Base-by-base conservation (phyloP, 2,888 invertebrate genomes). In the Agrotis exclamationis region DNA sequence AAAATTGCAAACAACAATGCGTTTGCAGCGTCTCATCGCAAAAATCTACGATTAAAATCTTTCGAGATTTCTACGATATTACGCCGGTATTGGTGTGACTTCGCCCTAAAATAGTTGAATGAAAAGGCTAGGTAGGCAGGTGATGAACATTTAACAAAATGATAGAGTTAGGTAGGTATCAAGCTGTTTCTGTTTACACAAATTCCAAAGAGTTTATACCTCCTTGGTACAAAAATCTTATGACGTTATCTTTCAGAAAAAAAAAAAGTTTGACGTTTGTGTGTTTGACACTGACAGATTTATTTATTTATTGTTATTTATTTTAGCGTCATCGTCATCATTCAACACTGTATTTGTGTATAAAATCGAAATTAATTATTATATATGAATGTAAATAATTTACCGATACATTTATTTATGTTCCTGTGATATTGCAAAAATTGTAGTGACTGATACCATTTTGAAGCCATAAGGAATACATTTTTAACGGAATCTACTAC, bases 271-370 rank as follows among this genome's bases (percentile, higher is more conserved):
- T 70, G 62, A 48, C 56, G 50, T 51, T 48, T 20, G 16, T 4
- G 3, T 9, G 13, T 63, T 62, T 80, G 81, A 57, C 76, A 76
- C 16, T 62, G 53, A 57, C 11, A 59, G 16, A 48, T 22, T 33
- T 33, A 33, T 33, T 33, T 33, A 33, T 33, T 7, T 33, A 33
- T 6, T 33, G 7, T 33, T 33, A 7, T 33, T 33, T 33, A 33
- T 33, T 33, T 33, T 6, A 20, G 50, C 44, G 7, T 74, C 22
- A 22, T 33, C 7, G 33, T 7, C 6, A 7, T 33, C 33, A 33
- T 33, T 33, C 6, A 54, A 22, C 59, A 16, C 45, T 13, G 7
- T 33, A 7, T 18, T 18, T 16, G 18, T 51, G 22, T 54, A 20
- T 50, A 39, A 22, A 74, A 58, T 33, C 39, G 39, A 71, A 71